phyloP scores from a whole-genome alignment of 1,140 invertebrate genomes.

The Caenorhabditis briggsae region DNA sequence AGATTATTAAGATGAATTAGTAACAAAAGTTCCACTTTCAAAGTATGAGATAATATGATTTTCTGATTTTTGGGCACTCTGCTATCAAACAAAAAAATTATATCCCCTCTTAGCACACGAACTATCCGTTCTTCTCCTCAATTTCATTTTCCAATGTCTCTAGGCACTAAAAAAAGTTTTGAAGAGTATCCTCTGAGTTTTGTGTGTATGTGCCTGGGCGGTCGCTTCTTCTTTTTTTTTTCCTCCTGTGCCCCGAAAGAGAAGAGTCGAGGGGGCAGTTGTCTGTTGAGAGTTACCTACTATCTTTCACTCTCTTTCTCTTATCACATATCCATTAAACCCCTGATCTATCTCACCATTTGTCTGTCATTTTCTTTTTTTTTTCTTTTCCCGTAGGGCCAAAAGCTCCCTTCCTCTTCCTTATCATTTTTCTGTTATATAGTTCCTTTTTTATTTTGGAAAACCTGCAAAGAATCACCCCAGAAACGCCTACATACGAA shows the following conservation, averaged over 20 bases:
- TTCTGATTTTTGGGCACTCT: too few relatives aligned
- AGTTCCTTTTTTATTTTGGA: neutral
- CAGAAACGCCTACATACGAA: neutral
- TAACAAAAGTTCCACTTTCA: too few relatives aligned
- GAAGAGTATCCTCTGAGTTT: too few relatives aligned
- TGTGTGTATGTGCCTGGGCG: neutral
- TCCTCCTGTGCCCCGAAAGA: neutral
- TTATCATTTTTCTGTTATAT: neutral
- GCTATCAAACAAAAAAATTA: too few relatives aligned
- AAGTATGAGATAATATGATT: too few relatives aligned
- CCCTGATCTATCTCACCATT: neutral
- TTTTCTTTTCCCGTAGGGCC: too few relatives aligned
- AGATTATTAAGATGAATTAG: too few relatives aligned
- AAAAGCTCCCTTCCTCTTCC: neutral
- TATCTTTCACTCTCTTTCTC: slow-evolving; percentile 8
- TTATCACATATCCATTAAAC: slow-evolving; percentile 8
- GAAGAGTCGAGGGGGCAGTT: neutral
- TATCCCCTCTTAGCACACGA: neutral
- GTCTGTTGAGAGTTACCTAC: neutral
- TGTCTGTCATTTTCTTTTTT: neutral
- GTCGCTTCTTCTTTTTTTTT: neutral
- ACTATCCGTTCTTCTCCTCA: neutral
- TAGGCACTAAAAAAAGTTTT: neutral
- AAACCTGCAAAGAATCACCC: slow-evolving; percentile 13
- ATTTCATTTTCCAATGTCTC: neutral